Percentiles rank a stretch among this genome's conserved stretches.
Evolutionary conservation across 1,140 invertebrate genomes (phyloP).

Genomic region (Ganaspis sp.): DNA sequence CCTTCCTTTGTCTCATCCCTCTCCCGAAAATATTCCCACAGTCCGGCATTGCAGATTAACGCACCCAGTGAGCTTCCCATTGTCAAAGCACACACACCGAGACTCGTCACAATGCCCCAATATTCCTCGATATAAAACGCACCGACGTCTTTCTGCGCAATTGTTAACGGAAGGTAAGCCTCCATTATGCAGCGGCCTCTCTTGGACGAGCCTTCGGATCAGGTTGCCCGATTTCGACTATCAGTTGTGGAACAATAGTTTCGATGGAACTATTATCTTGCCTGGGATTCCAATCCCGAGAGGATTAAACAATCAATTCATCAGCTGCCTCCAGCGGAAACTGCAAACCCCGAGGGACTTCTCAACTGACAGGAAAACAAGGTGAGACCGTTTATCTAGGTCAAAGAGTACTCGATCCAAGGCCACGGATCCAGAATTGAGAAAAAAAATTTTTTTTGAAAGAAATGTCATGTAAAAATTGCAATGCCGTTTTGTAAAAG

Average conservation of each 20-base stretch:
- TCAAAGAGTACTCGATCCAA: background rate
- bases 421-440: too few relatives aligned
- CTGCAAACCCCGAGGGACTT: background rate
- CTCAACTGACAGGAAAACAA: background rate
- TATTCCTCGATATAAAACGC: constrained; percentile 50
- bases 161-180: constrained; percentile 44
- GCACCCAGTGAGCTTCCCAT: constrained; percentile 51
- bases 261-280: constrained; percentile 1
- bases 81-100: constrained; percentile 46
- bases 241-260: constrained; percentile 32
- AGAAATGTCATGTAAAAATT: too few relatives aligned
- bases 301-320: constrained; percentile 15
- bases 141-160: constrained; percentile 41
- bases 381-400: background rate
- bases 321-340: background rate
- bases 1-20: constrained; percentile 37
- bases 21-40: constrained; percentile 51
- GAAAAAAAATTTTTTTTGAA: too few relatives aligned
- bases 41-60: constrained; percentile 50
- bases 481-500: too few relatives aligned
- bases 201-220: constrained; percentile 50
- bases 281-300: background rate
- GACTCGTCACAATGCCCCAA: constrained; percentile 40
- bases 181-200: constrained; percentile 45
- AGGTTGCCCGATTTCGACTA: constrained; percentile 55